Evolutionary conservation across 2,888 invertebrate genomes (phyloP).

Genomic region (Adineta ricciae): DNA sequence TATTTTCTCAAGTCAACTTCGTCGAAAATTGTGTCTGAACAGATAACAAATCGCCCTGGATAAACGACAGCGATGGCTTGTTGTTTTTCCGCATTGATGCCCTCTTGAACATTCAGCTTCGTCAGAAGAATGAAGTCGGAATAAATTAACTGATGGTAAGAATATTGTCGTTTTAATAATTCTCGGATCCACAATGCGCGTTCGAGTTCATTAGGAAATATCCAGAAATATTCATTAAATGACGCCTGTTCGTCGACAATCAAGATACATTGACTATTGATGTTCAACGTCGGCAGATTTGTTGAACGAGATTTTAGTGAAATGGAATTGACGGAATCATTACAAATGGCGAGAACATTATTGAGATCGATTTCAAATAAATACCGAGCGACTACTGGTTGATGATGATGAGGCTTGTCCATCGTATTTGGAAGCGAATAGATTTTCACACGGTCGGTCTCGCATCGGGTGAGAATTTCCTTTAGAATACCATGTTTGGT

Average conservation of each 20-base stretch:
- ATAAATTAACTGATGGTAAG: not conserved
- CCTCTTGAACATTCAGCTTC: not conserved
- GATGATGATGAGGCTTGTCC: not conserved
- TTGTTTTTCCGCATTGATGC: not conserved
- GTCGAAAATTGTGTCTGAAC: not conserved
- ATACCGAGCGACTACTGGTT: not conserved
- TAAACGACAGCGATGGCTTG: not conserved
- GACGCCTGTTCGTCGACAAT: not conserved
- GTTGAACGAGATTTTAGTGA: not conserved
- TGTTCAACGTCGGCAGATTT: not conserved
- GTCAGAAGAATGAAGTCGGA: not conserved
- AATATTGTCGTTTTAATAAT: conserved; percentile 10
- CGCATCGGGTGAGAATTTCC: not conserved
- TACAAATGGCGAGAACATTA: not conserved
- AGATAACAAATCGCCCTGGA: not conserved
- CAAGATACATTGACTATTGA: not conserved
- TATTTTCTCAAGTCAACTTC: not conserved
- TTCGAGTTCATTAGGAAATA: not conserved
- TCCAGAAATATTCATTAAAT: not conserved
- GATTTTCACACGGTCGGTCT: not conserved
- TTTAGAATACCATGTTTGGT: not conserved
- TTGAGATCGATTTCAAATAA: not conserved
- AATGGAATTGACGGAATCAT: not conserved
- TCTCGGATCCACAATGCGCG: not conserved
- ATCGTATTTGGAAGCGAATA: not conserved